These are phyloP conservation scores for Diglossa cyanea DNA, from an alignment of 2,797 vertebrate species.

Conservation along the genomic window DNA sequence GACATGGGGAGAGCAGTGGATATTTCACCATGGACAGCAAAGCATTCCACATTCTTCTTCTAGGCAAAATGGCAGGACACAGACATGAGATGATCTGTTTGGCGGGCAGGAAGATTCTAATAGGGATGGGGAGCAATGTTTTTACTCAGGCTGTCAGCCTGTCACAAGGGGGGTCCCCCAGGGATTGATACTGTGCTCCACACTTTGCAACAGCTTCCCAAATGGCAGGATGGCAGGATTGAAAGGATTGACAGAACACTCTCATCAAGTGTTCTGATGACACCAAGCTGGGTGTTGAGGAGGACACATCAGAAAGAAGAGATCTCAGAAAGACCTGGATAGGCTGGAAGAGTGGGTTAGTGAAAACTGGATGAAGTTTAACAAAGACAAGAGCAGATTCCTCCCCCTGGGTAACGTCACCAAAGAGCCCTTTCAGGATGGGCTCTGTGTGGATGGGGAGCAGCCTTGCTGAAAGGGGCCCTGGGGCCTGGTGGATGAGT, in stretches of 20 bases:
- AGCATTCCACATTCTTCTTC: background rate
- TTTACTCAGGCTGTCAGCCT: background rate
- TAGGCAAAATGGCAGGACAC: background rate
- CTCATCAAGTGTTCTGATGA: background rate
- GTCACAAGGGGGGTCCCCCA: background rate
- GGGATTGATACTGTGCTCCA: background rate
- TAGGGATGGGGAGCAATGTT: fast-evolving
- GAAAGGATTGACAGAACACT: background rate
- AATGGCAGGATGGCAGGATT: background rate
- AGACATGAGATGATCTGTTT: background rate
- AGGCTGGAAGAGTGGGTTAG: background rate
- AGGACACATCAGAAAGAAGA: background rate
- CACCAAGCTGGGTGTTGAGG: background rate
- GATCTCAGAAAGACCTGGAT: background rate
- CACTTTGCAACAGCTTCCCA: background rate
- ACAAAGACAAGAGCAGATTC: background rate
- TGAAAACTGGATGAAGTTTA: background rate
- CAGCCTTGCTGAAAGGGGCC: background rate
- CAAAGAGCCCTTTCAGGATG: background rate
- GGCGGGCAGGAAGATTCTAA: background rate
- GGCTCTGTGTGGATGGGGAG: background rate
- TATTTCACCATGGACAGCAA: background rate
- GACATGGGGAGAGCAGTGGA: background rate
- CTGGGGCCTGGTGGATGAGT: background rate
- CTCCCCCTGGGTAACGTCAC: background rate